Conservation (phyloP, 2,888 invertebrate species). For the Elgonia sp. region DNA sequence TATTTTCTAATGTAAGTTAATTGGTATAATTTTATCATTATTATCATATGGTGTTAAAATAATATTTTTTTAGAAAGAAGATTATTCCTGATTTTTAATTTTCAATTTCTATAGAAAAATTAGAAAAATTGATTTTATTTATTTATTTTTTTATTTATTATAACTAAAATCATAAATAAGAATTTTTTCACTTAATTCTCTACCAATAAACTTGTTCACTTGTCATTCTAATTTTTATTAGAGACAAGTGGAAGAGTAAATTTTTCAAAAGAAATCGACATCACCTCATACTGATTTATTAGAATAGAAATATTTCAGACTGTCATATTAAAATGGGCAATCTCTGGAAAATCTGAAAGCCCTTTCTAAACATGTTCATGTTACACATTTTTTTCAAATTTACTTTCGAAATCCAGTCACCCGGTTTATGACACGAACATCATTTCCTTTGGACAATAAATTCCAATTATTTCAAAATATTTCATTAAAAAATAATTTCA, state of each 20-base stretch:
- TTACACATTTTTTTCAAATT: conserved; percentile 12
- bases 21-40: no score
- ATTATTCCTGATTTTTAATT: no score
- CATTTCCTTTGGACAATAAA: background rate
- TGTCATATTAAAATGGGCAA: background rate
- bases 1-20: no score
- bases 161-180: background rate
- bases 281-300: conserved; percentile 1
- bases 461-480: background rate
- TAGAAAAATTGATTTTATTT: no score
- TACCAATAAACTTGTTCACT: background rate
- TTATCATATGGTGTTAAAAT: no score
- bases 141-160: no score
- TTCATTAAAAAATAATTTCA: background rate
- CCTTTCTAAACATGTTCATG: background rate
- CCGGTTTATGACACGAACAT: no score
- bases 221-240: background rate
- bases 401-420: background rate
- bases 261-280: conserved; percentile 9
- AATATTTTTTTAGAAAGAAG: no score
- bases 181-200: background rate
- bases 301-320: conserved; percentile 3
- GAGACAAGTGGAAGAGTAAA: background rate
- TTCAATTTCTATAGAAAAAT: no score
- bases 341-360: conserved; percentile 8